phyloP scores from a whole-genome alignment of 2,888 invertebrate species.

The Melieria omissa region DNA sequence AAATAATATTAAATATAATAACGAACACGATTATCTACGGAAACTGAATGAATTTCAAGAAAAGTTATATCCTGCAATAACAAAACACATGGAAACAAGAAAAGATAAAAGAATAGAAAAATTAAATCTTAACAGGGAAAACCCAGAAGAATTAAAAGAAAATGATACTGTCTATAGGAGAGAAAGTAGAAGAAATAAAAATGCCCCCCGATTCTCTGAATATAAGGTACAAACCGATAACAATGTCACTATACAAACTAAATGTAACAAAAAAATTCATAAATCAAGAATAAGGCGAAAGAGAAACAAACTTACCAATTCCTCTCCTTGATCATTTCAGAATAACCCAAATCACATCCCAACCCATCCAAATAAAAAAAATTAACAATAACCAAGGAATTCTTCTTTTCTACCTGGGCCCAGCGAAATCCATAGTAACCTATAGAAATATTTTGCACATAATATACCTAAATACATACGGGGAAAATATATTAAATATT shows the following conservation, averaged over 20 bases:
- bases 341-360: background rate
- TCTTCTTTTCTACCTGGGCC: background rate
- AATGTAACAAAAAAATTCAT: conserved; percentile 10
- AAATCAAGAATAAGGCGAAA: conserved; percentile 1
- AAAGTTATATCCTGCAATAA: conserved; percentile 7
- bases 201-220: conserved; percentile 38
- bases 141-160: conserved; percentile 21
- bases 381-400: conserved; percentile 3
- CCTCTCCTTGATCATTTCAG: background rate
- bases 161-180: conserved; percentile 37
- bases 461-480: background rate
- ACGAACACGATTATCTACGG: conserved; percentile 1
- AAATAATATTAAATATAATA: background rate
- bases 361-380: background rate
- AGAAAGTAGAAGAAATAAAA: conserved; percentile 42
- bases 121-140: conserved; percentile 34
- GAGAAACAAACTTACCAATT: background rate
- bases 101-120: conserved; percentile 13
- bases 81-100: conserved; percentile 13
- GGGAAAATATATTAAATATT: too few relatives aligned
- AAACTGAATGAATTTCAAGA: conserved; percentile 11
- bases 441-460: background rate
- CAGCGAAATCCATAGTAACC: background rate
- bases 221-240: conserved; percentile 30
- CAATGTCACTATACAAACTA: background rate